phyloP scores from a whole-genome alignment of 1,140 invertebrate genomes.

The Cherax quadricarinatus region DNA sequence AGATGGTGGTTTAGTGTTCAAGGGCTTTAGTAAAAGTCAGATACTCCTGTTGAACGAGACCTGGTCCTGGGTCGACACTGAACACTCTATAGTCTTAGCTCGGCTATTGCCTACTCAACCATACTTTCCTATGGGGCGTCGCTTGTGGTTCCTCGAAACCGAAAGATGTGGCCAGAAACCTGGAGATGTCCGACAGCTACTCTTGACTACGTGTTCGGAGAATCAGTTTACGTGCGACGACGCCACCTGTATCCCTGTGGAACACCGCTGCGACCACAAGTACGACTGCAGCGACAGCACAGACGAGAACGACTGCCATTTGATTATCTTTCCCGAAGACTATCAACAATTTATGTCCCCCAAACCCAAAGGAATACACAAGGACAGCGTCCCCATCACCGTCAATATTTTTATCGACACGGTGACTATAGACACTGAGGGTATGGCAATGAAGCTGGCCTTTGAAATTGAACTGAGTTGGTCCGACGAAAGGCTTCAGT shows the following conservation, averaged over 20 bases:
- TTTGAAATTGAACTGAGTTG: conserved; percentile 25
- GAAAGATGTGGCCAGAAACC: conserved; percentile 47
- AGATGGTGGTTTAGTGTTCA: background rate
- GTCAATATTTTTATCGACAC: conserved; percentile 20
- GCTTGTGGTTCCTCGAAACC: conserved; percentile 16
- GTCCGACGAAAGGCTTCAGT: conserved; percentile 27
- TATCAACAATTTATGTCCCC: conserved; percentile 38
- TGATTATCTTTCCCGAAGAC: conserved; percentile 23
- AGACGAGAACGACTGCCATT: conserved; percentile 32
- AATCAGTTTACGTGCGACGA: conserved; percentile 47
- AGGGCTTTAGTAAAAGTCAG: background rate
- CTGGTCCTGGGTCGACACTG: background rate
- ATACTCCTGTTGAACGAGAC: background rate
- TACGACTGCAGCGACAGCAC: conserved; percentile 49
- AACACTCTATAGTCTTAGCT: background rate
- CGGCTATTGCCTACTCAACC: background rate
- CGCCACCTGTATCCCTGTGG: conserved; percentile 36
- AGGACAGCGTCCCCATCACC: conserved; percentile 11
- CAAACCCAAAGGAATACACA: background rate
- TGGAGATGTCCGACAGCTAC: conserved; percentile 20
- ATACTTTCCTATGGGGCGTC: conserved; percentile 11
- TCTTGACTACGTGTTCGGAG: conserved; percentile 19
- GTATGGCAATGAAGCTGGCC: conserved; percentile 36
- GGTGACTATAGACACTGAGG: conserved; percentile 14
- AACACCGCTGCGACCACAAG: conserved; percentile 32